Evolutionary conservation across 2,113 vertebrate genomes (phyloP), one percentile per base, ranked within the genome.

Genomic region (Lepus timidus): DNA sequence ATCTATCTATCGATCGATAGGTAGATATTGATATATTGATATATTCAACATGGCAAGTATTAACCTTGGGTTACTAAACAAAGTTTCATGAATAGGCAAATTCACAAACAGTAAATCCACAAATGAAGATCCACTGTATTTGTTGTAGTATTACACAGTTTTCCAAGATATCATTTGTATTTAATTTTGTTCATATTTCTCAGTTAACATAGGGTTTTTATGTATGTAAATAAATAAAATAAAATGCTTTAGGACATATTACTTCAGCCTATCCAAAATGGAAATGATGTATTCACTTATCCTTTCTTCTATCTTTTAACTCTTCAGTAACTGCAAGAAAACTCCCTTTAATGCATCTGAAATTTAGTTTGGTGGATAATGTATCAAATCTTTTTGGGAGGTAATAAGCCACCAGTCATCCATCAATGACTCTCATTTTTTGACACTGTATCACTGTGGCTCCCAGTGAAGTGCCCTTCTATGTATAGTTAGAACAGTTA

Each of bases 141-240:
- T 81, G 27, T 78, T 31, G 27, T 73, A 87, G 71, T 86, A 62
- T 83, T n/a, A 9, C 14, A 23, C 49, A 58, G 62, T 58, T 84
- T 58, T 79, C 20, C 29, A 71, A 6, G 62, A 39, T 90, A 39
- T 70, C 8, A 84, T 49, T 39, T 87, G 27, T 44, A 62, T 81
- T 90, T 55, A 87, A 74, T 84, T 33, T 65, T 70, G 76, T 67
- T 90, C 55, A 61, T 22, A 4, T 31, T 93, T 65, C 80, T 74
- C 73, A 29, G 88, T 95, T 88, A 39, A 33, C 3, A 78, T 71
- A 85, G 20, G 16, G 55, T 93, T 88, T 85, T 49, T 93, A 64
- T 33, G 64, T 84, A 62, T 84, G 13, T 9, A 96, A 87, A 61
- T 68, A 90, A 67, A 25, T 58, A 82, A 78, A 44, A 44, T 44